Evolutionary conservation across 2,888 invertebrate species (phyloP).

Genomic region (Seira musarum): DNA sequence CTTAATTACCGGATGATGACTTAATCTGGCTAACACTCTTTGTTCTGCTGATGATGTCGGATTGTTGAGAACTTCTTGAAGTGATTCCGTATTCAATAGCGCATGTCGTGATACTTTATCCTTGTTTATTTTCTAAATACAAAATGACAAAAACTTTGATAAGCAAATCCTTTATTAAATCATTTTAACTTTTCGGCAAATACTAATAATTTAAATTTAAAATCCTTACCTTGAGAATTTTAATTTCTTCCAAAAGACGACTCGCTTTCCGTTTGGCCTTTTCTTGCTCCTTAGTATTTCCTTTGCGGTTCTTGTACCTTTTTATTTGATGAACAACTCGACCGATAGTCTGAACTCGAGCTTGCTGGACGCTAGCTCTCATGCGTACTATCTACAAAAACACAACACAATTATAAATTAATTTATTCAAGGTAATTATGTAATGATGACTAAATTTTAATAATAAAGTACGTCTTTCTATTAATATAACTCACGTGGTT

Average conservation of each 20-base stretch:
- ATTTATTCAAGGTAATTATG: constrained; percentile 9
- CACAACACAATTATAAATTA: neutral
- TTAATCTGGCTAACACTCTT: constrained; percentile 58
- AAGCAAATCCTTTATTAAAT: neutral
- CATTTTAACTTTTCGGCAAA: neutral
- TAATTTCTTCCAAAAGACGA: constrained; percentile 63
- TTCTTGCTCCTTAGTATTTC: constrained; percentile 51
- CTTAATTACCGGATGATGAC: constrained; percentile 56
- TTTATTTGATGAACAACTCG: constrained; percentile 61
- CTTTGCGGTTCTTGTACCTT: constrained; percentile 62
- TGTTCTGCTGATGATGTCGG: constrained; percentile 41
- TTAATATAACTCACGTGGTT: constrained; percentile 66
- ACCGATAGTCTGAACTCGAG: constrained; percentile 61
- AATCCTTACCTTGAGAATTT: constrained; percentile 61
- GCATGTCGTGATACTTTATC: constrained; percentile 62
- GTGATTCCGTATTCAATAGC: constrained; percentile 48
- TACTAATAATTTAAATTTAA: neutral
- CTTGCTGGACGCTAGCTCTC: constrained; percentile 63
- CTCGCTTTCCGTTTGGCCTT: constrained; percentile 65
- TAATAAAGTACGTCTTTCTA: too few relatives aligned
- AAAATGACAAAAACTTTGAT: constrained; percentile 14
- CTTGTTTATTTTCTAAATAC: constrained; percentile 61
- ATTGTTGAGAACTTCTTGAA: constrained; percentile 53
- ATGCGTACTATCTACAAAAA: constrained; percentile 63
- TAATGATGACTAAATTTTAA: too few relatives aligned